Percentiles rank a stretch among this genome's conserved stretches.
Conservation (phyloP, 2,797 vertebrate species). For the Smutsia temminckii region DNA sequence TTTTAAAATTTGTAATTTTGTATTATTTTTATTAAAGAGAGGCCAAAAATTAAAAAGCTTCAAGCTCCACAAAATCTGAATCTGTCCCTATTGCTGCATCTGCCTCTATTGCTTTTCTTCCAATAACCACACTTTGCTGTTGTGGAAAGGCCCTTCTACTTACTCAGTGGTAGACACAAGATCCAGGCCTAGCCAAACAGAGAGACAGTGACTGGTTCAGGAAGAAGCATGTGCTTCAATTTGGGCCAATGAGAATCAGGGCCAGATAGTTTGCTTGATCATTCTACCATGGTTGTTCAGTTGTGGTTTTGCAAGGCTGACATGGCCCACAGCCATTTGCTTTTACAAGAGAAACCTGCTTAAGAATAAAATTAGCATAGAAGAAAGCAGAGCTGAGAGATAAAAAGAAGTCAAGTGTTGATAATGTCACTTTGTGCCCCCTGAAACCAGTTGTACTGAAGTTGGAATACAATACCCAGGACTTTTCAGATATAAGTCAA, state of each 20-base stretch:
- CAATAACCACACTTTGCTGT: not conserved
- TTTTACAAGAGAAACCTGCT: not conserved
- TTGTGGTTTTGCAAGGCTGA: not conserved
- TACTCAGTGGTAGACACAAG: not conserved
- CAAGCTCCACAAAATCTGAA: not conserved
- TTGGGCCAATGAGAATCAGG: not conserved
- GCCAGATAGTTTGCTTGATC: slow-evolving; percentile 6
- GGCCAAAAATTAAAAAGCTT: not conserved
- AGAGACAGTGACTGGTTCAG: not conserved
- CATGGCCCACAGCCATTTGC: not conserved
- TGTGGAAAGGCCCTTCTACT: not conserved
- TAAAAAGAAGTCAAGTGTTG: slow-evolving; percentile 7
- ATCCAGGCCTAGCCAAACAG: not conserved
- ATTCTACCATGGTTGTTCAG: not conserved
- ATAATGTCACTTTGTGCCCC: not conserved
- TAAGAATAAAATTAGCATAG: slow-evolving; percentile 32
- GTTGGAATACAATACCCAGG: not conserved
- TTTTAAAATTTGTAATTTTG: slow-evolving; percentile 33
- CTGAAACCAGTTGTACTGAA: not conserved
- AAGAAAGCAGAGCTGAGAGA: slow-evolving; percentile 40
- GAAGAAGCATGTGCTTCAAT: not conserved
- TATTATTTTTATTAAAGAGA: slow-evolving; percentile 23
- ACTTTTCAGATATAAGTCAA: not conserved
- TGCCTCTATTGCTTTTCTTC: slow-evolving; percentile 3
- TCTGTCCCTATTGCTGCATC: not conserved